These are phyloP conservation scores for Dendrolimus pini DNA, from an alignment of 2,888 invertebrate species.

Conservation along the genomic window DNA sequence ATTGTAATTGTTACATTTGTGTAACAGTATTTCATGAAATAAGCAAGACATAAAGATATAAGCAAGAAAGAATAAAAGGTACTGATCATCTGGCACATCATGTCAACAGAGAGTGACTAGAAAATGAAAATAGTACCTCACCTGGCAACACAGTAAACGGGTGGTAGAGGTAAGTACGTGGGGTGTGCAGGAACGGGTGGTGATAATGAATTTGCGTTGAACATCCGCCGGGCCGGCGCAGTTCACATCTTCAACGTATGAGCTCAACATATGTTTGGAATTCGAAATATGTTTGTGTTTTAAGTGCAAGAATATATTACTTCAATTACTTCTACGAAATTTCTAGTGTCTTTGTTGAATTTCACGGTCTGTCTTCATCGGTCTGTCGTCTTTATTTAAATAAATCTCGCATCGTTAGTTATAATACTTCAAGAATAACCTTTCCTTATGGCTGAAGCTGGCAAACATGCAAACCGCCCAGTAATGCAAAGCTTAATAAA, in stretches of 20 bases:
- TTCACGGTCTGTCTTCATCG: neutral
- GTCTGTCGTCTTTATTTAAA: too few relatives aligned
- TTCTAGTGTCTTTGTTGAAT: neutral
- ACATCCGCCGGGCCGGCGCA: neutral
- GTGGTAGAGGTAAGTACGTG: neutral
- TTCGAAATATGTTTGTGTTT: neutral
- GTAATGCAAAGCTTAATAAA: too few relatives aligned
- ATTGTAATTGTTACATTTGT: too few relatives aligned
- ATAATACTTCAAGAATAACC: too few relatives aligned
- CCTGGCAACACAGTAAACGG: neutral
- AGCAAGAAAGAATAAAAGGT: too few relatives aligned
- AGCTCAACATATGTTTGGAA: neutral
- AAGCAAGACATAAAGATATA: too few relatives aligned
- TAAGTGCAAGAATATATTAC: neutral
- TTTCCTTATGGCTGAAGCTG: too few relatives aligned
- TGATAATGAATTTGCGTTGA: neutral
- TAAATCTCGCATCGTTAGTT: too few relatives aligned
- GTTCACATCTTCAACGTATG: neutral
- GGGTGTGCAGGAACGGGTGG: neutral
- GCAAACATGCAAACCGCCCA: too few relatives aligned
- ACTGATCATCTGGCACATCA: too few relatives aligned
- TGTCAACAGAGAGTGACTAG: too few relatives aligned
- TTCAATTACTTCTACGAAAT: neutral
- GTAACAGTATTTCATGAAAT: too few relatives aligned
- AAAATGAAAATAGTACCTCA: neutral